These are phyloP conservation scores for Catostomus latipinnis DNA, from an alignment of 2,797 vertebrate genomes.

Conservation along the genomic window DNA sequence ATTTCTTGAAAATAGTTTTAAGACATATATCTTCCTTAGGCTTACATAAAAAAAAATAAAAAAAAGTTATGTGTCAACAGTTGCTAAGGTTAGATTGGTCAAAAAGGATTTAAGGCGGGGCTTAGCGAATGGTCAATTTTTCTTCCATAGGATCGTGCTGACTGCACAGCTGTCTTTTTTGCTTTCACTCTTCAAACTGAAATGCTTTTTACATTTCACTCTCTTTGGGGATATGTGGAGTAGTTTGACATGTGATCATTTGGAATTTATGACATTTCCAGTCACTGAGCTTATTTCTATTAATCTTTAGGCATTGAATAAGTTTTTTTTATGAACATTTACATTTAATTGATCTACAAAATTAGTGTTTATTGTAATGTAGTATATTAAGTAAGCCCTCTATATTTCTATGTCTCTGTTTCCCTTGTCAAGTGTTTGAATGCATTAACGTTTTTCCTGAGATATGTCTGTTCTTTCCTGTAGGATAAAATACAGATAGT, in stretches of 20 bases:
- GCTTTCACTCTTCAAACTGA: slow-evolving; percentile 66
- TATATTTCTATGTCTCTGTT: slow-evolving; percentile 85
- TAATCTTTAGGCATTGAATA: slow-evolving; percentile 77
- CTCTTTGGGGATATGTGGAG: slow-evolving; percentile 79
- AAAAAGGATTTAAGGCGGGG: too few relatives aligned
- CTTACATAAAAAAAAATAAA: too few relatives aligned
- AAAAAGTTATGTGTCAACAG: too few relatives aligned
- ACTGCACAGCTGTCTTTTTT: slow-evolving; percentile 66
- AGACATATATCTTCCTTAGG: too few relatives aligned
- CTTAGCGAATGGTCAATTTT: too few relatives aligned
- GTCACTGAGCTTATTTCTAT: slow-evolving; percentile 67
- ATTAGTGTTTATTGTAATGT: slow-evolving; percentile 86
- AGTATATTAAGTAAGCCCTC: slow-evolving; percentile 93
- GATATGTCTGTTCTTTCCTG: slow-evolving; percentile 96
- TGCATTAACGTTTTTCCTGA: slow-evolving; percentile 99
- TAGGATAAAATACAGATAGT: slow-evolving; percentile 93
- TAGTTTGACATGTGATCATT: slow-evolving; percentile 97
- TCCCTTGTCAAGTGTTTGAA: slow-evolving; percentile 95
- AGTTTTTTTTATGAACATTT: slow-evolving; percentile 86
- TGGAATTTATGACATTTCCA: slow-evolving; percentile 30
- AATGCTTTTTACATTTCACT: slow-evolving; percentile 60
- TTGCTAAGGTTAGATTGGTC: too few relatives aligned
- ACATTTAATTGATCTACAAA: slow-evolving; percentile 78
- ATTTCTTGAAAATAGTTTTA: too few relatives aligned
- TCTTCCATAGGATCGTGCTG: too few relatives aligned